Percentiles rank a stretch among this genome's conserved stretches.
Conservation (phyloP, 2,888 invertebrate genomes). For the Salpingus planirostris region DNA sequence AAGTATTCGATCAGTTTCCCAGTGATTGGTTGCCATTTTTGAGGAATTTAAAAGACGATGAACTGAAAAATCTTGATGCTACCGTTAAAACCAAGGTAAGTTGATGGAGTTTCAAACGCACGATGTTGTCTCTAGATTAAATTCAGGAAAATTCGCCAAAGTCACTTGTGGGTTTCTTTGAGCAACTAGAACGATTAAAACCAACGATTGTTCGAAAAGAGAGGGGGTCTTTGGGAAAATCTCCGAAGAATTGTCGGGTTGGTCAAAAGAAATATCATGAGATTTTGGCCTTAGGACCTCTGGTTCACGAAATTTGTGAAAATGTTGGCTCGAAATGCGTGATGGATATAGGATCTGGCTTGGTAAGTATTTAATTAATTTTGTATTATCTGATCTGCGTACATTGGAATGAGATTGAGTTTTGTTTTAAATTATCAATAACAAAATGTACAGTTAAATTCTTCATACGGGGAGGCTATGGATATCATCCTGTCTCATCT, state of each 20-base stretch:
- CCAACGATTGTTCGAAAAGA: constrained; percentile 13
- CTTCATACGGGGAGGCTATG: too few relatives aligned
- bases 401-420: too few relatives aligned
- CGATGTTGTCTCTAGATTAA: too few relatives aligned
- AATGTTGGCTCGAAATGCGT: too few relatives aligned
- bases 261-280: constrained; percentile 63
- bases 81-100: constrained; percentile 27
- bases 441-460: too few relatives aligned
- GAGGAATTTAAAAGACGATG: constrained; percentile 34
- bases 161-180: constrained; percentile 40
- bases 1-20: constrained; percentile 49
- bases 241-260: constrained; percentile 38
- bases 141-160: constrained; percentile 39
- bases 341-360: constrained; percentile 66
- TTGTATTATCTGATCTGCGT: too few relatives aligned
- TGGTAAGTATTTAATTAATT: constrained; percentile 54
- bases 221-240: constrained; percentile 9
- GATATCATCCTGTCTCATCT: too few relatives aligned
- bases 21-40: constrained; percentile 45
- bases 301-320: constrained; percentile 47
- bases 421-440: too few relatives aligned
- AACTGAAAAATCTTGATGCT: constrained; percentile 45
- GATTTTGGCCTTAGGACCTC: constrained; percentile 51
- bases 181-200: constrained; percentile 31
- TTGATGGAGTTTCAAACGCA: constrained; percentile 18